Evolutionary conservation across 2,113 vertebrate genomes (phyloP), one percentile per base, ranked within the genome.

Genomic region (Synodontis membranacea): DNA sequence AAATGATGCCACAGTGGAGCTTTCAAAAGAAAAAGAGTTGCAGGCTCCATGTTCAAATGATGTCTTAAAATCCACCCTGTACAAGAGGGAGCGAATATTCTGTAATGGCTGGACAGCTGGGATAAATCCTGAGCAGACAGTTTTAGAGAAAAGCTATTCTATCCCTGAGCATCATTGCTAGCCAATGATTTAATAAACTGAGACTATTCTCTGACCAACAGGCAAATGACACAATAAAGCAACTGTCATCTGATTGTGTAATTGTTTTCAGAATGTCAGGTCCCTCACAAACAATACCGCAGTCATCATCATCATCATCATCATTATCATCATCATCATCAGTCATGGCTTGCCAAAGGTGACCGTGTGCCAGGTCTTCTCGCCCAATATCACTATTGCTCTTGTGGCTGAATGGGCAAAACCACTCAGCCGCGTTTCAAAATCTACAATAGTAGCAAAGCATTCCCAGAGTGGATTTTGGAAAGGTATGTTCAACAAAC

Each of bases 1-100:
- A 48, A 31, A 76, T 48, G 44, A 76, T 76, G 28, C 74, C 74
- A 76, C 44, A 76, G 44, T 48, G 74, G 74, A 76, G 44, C 25
- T 48, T 76, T 76, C 44, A 76, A 44, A 76, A n/a, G 44, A 34
- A 50, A 78, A 48, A 54, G 31, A 23, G 28, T 50, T 17, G 50
- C 46, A 31, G 50, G 28, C 11, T 75, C 23, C 17, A 72, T 23
- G 39, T 42, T 42, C 72, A n/a, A n/a, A 75, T 75, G 72, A 75
- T 25, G 14, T 4, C 74, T 75, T 78, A 50, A 50, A 76, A 31
- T 19, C 1, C 42, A 46, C n/a, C 37, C 6, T 52, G 28, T 79
- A 34, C n/a, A 52, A 34, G 15, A 56, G 34, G 34, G 14, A 31
- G 9, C 7, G 56, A 80, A 80, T 25, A 9, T 37, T 39, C 11